Percentiles rank a stretch among this genome's conserved stretches.
phyloP scores from a whole-genome alignment of 53 echinoderm and acorn worm genomes.

The Pentamera pediparva region DNA sequence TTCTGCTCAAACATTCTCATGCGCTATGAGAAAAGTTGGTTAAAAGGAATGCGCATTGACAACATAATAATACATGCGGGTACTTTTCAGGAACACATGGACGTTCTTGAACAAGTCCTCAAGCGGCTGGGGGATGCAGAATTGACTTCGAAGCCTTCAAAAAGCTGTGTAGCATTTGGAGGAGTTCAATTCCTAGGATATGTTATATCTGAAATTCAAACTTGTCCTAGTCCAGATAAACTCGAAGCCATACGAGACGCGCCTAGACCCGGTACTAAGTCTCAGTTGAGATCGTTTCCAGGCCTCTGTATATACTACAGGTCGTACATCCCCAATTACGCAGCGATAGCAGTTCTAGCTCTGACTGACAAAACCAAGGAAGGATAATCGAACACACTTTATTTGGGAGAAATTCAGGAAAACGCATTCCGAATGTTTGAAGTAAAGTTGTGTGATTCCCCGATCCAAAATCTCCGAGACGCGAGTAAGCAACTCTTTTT shows the following conservation, averaged over 20 bases:
- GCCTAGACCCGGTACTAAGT: neutral
- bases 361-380: slow-evolving; percentile 1
- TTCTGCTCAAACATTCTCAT: too few relatives aligned
- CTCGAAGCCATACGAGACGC: neutral
- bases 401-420: slow-evolving; percentile 21
- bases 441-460: neutral
- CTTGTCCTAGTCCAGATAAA: slow-evolving; percentile 28
- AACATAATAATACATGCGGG: slow-evolving; percentile 34
- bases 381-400: slow-evolving; percentile 6
- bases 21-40: too few relatives aligned
- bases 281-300: slow-evolving; percentile 1
- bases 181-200: slow-evolving; percentile 40
- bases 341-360: slow-evolving; percentile 13
- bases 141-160: slow-evolving; percentile 2
- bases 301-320: slow-evolving; percentile 14
- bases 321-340: too few relatives aligned
- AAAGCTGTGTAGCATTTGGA: neutral
- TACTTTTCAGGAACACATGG: slow-evolving; percentile 33
- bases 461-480: slow-evolving; percentile 31
- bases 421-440: slow-evolving; percentile 29
- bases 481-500: neutral
- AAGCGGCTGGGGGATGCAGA: too few relatives aligned
- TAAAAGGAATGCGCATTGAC: slow-evolving; percentile 33
- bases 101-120: slow-evolving; percentile 18
- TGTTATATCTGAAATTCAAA: slow-evolving; percentile 5